phyloP scores from a whole-genome alignment of 2,113 vertebrate genomes.

The Kryptolebias marmoratus region DNA sequence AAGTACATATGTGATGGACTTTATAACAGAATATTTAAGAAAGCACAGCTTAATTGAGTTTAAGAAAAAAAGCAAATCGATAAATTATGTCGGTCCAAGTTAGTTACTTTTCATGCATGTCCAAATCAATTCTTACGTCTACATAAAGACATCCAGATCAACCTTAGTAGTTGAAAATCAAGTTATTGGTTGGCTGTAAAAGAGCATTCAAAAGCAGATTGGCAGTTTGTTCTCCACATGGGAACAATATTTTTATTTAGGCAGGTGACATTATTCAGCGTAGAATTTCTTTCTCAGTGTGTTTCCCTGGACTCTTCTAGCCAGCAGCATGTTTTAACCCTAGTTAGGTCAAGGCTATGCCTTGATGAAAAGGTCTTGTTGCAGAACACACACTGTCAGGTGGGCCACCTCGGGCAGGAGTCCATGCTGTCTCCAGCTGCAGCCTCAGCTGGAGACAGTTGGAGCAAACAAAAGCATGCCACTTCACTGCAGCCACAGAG shows the following conservation, averaged over 20 bases:
- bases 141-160: not conserved
- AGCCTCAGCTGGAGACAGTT: slow-evolving; percentile 20
- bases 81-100: not conserved
- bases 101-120: not conserved
- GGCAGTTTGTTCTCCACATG: not conserved
- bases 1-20: not conserved
- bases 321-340: slow-evolving; percentile 46
- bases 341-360: slow-evolving; percentile 26
- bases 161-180: not conserved
- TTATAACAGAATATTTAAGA: slow-evolving; percentile 1
- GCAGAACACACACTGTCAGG: slow-evolving; percentile 35
- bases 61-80: not conserved
- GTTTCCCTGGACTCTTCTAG: slow-evolving; percentile 17
- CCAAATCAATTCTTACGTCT: not conserved
- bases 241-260: not conserved
- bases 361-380: slow-evolving; percentile 49
- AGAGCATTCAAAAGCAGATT: not conserved
- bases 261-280: slow-evolving; percentile 10
- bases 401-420: slow-evolving; percentile 21
- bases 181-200: not conserved
- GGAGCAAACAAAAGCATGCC: slow-evolving; percentile 16
- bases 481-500: slow-evolving; percentile 3
- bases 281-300: slow-evolving; percentile 9
- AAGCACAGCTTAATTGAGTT: not conserved
- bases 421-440: slow-evolving; percentile 21